Conservation (phyloP, 2,113 vertebrate genomes). For the Turdus rufiventris region DNA sequence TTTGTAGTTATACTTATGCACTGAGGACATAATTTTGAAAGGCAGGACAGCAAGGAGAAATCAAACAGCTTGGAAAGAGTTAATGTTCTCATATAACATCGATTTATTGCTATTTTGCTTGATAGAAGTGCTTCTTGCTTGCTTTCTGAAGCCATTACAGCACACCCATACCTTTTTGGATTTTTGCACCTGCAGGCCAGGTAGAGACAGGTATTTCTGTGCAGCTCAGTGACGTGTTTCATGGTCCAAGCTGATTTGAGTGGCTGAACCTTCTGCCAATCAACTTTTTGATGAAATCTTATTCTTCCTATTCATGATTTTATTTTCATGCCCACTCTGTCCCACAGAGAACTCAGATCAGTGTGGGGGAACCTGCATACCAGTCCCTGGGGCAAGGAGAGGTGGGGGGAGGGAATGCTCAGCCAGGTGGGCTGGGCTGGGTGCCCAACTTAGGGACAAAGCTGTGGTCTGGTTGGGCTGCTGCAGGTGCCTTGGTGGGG, state of each 20-base stretch:
- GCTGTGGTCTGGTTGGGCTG: background rate
- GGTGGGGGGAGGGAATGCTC: fast-evolving
- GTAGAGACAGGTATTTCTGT: background rate
- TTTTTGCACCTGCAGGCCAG: background rate
- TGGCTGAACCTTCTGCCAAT: background rate
- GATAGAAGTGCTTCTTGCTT: background rate
- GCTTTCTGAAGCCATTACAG: background rate
- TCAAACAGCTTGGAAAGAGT: background rate
- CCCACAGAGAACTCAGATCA: background rate
- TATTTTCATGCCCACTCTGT: background rate
- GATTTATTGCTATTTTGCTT: background rate
- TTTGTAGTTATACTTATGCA: background rate
- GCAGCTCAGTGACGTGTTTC: background rate
- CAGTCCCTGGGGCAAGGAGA: fast-evolving
- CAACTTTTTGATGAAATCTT: background rate
- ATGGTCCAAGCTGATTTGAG: background rate
- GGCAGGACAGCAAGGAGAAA: background rate
- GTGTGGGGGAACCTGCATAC: fast-evolving
- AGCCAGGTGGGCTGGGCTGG: fast-evolving
- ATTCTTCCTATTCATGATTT: background rate
- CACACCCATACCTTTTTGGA: background rate
- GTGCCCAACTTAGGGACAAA: fast-evolving
- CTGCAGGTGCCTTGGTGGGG: background rate
- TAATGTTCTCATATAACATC: background rate
- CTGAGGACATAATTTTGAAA: background rate